Evolutionary conservation across 2,888 invertebrate species (phyloP).

Genomic region (Aleiodes alternator): DNA sequence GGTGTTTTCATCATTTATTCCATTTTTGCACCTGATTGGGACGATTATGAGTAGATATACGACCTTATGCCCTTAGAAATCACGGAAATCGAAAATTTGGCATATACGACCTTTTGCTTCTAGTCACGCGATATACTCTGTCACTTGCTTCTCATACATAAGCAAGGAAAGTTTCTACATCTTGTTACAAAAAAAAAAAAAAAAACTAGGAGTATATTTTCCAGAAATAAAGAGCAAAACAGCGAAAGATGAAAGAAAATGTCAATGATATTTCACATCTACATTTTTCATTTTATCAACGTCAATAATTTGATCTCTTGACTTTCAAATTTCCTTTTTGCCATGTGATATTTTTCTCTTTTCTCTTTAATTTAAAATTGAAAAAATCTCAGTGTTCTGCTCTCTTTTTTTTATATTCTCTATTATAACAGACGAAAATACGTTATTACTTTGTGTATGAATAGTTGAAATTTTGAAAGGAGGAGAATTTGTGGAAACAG

Average conservation of each 20-base stretch:
- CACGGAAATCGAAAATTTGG: no score
- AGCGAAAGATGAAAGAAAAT: background rate
- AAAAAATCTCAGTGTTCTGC: background rate
- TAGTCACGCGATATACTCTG: no score
- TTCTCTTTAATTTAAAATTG: background rate
- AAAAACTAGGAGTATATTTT: background rate
- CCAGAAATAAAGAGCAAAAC: background rate
- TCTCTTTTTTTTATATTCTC: background rate
- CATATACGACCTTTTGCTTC: no score
- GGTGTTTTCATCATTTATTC: no score
- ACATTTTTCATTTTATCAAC: no score
- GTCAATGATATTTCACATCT: background rate
- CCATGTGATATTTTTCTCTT: background rate
- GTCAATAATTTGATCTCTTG: background rate
- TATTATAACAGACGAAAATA: background rate
- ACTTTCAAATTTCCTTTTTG: background rate
- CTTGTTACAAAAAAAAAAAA: background rate
- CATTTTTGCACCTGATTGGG: no score
- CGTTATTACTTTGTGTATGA: background rate
- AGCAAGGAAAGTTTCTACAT: background rate
- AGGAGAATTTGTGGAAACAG: background rate
- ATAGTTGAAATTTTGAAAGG: background rate
- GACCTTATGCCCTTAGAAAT: no score
- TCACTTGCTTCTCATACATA: background rate
- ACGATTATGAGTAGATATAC: no score